phyloP scores from a whole-genome alignment of 2,113 vertebrate genomes.

The Oryzias curvinotus region DNA sequence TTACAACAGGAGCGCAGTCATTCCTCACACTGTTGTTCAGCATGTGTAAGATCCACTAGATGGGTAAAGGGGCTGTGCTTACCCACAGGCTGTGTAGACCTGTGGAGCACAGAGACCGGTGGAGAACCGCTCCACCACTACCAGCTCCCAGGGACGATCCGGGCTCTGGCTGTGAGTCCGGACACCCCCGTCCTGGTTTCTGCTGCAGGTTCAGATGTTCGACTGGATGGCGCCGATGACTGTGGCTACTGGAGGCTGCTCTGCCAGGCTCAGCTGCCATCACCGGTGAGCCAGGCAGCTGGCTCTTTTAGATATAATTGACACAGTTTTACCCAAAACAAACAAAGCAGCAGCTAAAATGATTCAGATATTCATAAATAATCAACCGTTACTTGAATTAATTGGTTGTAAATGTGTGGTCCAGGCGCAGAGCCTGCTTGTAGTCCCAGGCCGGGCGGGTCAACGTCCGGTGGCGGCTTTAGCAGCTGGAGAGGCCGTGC shows the following conservation, averaged over 20 bases:
- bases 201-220: constrained; percentile 80
- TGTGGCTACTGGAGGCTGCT: constrained; percentile 84
- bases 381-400: no score
- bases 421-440: constrained; percentile 84
- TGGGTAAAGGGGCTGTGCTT: neutral
- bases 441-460: constrained; percentile 80
- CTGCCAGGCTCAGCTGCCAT: constrained; percentile 80
- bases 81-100: constrained; percentile 81
- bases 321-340: no score
- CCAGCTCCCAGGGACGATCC: constrained; percentile 82
- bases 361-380: no score
- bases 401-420: no score
- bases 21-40: no score
- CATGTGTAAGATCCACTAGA: no score
- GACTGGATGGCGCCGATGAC: constrained; percentile 80
- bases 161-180: constrained; percentile 79
- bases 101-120: constrained; percentile 87
- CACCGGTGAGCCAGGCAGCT: constrained; percentile 78
- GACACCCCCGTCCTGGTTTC: constrained; percentile 78
- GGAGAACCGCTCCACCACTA: constrained; percentile 84
- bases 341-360: no score
- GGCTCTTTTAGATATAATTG: no score
- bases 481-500: constrained; percentile 84
- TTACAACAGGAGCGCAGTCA: constrained; percentile 29
- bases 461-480: constrained; percentile 75